Conservation (phyloP, 1,140 invertebrate genomes). For the Dreissena rostriformis region DNA sequence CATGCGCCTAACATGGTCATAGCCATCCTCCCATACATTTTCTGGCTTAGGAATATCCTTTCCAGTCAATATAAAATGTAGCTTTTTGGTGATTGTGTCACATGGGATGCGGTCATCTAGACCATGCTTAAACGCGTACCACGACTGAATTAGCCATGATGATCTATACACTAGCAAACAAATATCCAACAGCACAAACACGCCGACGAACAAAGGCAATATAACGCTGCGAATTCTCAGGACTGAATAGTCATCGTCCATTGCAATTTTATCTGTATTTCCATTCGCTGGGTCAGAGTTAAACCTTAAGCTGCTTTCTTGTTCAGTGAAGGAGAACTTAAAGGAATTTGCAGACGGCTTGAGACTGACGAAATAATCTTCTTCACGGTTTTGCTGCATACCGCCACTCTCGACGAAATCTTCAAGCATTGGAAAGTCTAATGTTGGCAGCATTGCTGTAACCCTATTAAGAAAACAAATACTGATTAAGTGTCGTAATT, state of each 20-base stretch:
- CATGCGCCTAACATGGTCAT: conserved; percentile 58
- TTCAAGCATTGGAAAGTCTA: conserved; percentile 33
- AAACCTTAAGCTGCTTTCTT: neutral
- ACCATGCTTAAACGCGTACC: conserved; percentile 64
- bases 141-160: conserved; percentile 65
- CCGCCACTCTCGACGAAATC: neutral
- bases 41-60: conserved; percentile 62
- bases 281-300: too few relatives aligned
- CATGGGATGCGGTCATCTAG: conserved; percentile 71
- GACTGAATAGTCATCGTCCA: too few relatives aligned
- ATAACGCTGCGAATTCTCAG: conserved; percentile 52
- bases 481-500: too few relatives aligned
- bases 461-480: conserved; percentile 1
- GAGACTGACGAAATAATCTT: too few relatives aligned
- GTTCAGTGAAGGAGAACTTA: neutral
- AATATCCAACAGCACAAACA: conserved; percentile 70
- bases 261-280: too few relatives aligned
- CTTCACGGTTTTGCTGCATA: too few relatives aligned
- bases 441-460: conserved; percentile 28
- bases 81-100: conserved; percentile 70
- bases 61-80: conserved; percentile 73
- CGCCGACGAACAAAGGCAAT: conserved; percentile 66
- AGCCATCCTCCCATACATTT: conserved; percentile 62
- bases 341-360: too few relatives aligned
- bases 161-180: conserved; percentile 69